Base-by-base conservation (phyloP, 2,888 invertebrate genomes). In the Caenorhabditis uteleia region DNA sequence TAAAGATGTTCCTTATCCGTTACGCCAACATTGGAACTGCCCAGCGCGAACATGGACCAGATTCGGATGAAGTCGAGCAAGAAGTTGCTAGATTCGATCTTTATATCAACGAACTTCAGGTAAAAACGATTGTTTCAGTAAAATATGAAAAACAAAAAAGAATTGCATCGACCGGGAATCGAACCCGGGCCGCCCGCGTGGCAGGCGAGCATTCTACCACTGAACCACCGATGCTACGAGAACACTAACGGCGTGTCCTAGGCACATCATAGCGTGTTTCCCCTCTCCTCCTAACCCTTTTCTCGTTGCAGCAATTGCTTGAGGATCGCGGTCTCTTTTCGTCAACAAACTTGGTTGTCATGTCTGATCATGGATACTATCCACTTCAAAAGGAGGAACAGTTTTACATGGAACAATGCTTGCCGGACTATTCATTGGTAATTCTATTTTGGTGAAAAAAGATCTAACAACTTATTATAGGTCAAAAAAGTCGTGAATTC, bases 151-250 rank as follows among this genome's bases (percentile, higher is more conserved):
- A 38, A 33, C 14, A 14, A 49, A 49, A 51, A 40, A 29, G 5
- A 29, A 61, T 74, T 79, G 76, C 76, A 69, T 74, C 72, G 77
- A 67, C 77, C 77, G 77, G 75, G 78, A 78, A 79, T 79, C 78
- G 78, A 77, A 79, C 75, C 75, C 78, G 73, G 78, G 74, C 67
- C 78, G 77, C 74, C 77, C 77, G 78, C 78, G 78, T 78, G 78
- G 78, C 78, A 78, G 78, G 78, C 78, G 78, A 78, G 78, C 77
- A 78, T 78, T 77, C 78, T 80, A 75, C 80, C 79, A 75, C 75
- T 79, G 75, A 78, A 80, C 77, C 78, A 80, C 75, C 71, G 68
- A 72, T 69, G 73, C 73, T 25, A 36, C 36, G 36, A 36, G 18
- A 16, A 10, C 3, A 18, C 4, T 10, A 3, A 36, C 20, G 18